Base-by-base conservation (phyloP, 1,140 invertebrate genomes). In the Lutraria rhynchaena region DNA sequence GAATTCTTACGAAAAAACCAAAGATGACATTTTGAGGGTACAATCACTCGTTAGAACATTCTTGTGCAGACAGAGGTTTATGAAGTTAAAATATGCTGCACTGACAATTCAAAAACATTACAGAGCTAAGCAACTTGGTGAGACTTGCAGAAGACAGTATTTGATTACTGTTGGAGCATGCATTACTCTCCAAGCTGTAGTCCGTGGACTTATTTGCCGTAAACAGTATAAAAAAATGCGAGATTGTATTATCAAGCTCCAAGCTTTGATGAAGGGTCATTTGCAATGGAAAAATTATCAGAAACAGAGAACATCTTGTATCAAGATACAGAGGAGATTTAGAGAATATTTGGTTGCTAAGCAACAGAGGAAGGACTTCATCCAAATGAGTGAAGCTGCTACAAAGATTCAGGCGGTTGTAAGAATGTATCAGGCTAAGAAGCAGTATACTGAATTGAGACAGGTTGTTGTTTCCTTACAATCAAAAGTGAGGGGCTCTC, bases 161-260 rank as follows among this genome's bases (percentile, higher is more conserved):
- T 51, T 71, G 27, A 35, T 71, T 1, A 53, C 2, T 1, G 19
- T 55, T 19, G 69, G 55, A 29, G 74, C 85, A 11, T 69, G 82
- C 1, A 65, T 85, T 15, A 82, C 70, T 7, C 65, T 91, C 44
- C 90, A 91, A 63, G 61, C 60, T 35, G 19, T 41, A 3, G 82
- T 84, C 44, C 58, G 88, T 31, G 84, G 58, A 35, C 0, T 71
- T 3, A 22, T 35, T 5, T 71, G 49, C 55, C 69, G 69, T 1
- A n/a, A 27, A 37, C 49, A 41, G 46, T 84, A 84, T 67, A 19
- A 31, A 17, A 24, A 49, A 33, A 17, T 24, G 7, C 31, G 63
- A 22, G 13, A 44, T 0, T 15, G 76, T 17, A 46, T 75, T 9
- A 24, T 82, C 29, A 83, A 19, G 57, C 46, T 85, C 51, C 87